Evolutionary conservation across 1,140 invertebrate species (phyloP).

Genomic region (Bombus balteatus): DNA sequence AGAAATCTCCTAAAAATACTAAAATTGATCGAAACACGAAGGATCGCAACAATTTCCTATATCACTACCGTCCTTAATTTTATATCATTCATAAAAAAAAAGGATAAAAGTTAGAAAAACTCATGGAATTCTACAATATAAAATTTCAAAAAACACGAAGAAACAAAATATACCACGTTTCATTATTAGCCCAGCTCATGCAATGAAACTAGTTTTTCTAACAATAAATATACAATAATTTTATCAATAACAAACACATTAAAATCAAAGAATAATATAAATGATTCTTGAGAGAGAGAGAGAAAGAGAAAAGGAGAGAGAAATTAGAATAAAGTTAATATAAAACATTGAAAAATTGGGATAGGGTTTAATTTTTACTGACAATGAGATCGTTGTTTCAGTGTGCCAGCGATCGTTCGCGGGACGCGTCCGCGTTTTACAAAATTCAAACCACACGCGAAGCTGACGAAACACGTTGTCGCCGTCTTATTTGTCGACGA

Average conservation of each 20-base stretch:
- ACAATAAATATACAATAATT: not conserved
- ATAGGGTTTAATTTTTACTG: not conserved
- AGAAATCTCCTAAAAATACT: slow-evolving; percentile 16
- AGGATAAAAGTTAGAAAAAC: not conserved
- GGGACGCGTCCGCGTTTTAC: slow-evolving; percentile 20
- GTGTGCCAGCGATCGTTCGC: slow-evolving; percentile 38
- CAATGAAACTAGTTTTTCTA: no score
- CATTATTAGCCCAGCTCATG: not conserved
- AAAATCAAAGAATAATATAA: not conserved
- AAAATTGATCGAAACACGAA: slow-evolving; percentile 12
- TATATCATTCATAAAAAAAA: no score
- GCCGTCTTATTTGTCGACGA: not conserved
- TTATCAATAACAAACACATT: not conserved
- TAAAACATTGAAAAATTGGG: not conserved
- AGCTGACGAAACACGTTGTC: not conserved
- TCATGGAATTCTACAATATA: not conserved
- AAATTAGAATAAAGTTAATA: not conserved
- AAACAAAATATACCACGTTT: not conserved
- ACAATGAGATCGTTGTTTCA: not conserved
- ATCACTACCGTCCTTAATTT: not conserved
- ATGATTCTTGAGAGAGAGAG: no score
- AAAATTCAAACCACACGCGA: slow-evolving; percentile 32
- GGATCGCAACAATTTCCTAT: not conserved
- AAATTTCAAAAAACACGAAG: not conserved
- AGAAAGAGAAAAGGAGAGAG: not conserved